Percentiles rank a stretch among this genome's conserved stretches.
phyloP scores from a whole-genome alignment of 2,888 invertebrate species.

The Drosophila incognita region DNA sequence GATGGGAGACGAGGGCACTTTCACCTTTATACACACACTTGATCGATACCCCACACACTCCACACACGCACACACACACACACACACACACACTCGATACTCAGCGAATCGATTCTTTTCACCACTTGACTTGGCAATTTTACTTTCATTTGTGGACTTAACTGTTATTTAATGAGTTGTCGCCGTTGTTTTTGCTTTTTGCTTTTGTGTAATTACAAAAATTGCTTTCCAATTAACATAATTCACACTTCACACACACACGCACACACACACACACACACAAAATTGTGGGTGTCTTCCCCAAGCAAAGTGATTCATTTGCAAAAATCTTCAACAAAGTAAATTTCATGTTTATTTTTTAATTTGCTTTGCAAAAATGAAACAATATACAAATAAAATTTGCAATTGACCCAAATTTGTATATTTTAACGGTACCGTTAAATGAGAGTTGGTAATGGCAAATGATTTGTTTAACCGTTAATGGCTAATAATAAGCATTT shows the following conservation, averaged over 20 bases:
- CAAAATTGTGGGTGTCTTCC: conserved; percentile 37
- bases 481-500: conserved; percentile 22
- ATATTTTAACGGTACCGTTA: conserved; percentile 17
- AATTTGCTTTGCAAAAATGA: conserved; percentile 33
- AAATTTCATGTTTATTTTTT: conserved; percentile 15
- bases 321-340: conserved; percentile 24
- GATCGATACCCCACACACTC: conserved; percentile 1
- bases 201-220: conserved; percentile 65
- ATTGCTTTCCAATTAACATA: conserved; percentile 74
- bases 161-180: conserved; percentile 69
- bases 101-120: conserved; percentile 40
- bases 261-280: conserved; percentile 7
- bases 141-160: conserved; percentile 68
- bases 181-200: conserved; percentile 6
- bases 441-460: conserved; percentile 36
- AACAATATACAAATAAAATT: background rate
- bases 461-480: conserved; percentile 44
- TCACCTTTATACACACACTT: conserved; percentile 26
- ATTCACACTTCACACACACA: conserved; percentile 61
- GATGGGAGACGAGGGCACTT: conserved; percentile 35
- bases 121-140: conserved; percentile 43
- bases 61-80: background rate
- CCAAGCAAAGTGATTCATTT: conserved; percentile 43
- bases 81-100: background rate
- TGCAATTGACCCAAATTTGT: conserved; percentile 42